phyloP scores from a whole-genome alignment of 2,113 vertebrate genomes.

The Dicentrarchus labrax region DNA sequence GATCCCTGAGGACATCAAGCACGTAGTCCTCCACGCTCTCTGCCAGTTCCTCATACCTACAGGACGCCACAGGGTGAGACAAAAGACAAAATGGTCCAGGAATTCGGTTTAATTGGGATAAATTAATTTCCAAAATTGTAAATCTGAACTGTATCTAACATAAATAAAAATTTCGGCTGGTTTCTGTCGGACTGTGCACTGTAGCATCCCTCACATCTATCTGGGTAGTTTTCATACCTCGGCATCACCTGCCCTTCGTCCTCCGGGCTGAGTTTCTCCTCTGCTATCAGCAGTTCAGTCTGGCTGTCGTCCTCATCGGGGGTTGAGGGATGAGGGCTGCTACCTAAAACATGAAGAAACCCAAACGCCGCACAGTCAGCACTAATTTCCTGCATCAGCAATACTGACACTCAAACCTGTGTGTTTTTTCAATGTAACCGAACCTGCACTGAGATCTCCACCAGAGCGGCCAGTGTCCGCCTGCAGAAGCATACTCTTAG shows the following conservation, averaged over 20 bases:
- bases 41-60: constrained; percentile 94
- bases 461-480: constrained; percentile 89
- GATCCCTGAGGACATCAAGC: constrained; percentile 94
- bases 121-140: neutral
- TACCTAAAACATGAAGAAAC: constrained; percentile 82
- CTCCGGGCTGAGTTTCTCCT: constrained; percentile 97
- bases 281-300: constrained; percentile 94
- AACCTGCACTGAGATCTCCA: constrained; percentile 95
- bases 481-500: constrained; percentile 94
- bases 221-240: constrained; percentile 83
- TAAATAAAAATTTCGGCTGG: neutral
- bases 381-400: neutral
- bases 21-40: constrained; percentile 99
- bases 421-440: constrained; percentile 22
- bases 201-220: neutral
- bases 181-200: neutral
- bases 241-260: constrained; percentile 97
- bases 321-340: constrained; percentile 95
- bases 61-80: neutral
- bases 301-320: constrained; percentile 98
- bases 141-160: neutral
- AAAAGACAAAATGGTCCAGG: neutral
- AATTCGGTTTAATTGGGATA: neutral
- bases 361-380: neutral
- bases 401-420: neutral